Conservation (phyloP, 2,888 invertebrate genomes). For the Catocala nupta region DNA sequence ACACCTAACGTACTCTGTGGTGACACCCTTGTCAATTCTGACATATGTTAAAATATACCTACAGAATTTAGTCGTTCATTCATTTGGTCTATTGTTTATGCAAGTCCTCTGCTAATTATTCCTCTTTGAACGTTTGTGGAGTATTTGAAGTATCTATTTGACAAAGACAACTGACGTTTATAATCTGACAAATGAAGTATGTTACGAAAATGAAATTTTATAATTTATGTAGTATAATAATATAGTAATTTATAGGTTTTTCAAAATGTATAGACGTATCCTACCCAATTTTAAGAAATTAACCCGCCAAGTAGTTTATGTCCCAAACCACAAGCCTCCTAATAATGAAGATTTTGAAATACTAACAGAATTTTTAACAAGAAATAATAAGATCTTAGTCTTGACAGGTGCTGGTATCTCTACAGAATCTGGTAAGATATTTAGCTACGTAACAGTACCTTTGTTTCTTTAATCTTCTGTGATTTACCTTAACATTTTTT, state of each 20-base stretch:
- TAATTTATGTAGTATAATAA: background rate
- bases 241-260: conserved; percentile 2
- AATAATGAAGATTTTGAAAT: conserved; percentile 86
- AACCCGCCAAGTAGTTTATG: conserved; percentile 74
- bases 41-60: no score
- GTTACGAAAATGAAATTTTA: background rate
- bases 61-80: no score
- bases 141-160: no score
- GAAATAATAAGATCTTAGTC: conserved; percentile 88
- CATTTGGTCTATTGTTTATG: no score
- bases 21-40: no score
- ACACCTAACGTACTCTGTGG: no score
- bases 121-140: no score
- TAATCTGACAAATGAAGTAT: no score
- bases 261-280: conserved; percentile 54
- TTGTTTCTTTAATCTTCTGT: background rate
- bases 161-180: no score
- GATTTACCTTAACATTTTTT: no score
- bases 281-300: conserved; percentile 37
- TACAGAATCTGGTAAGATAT: conserved; percentile 93
- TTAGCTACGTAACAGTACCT: background rate
- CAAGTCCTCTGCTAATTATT: no score
- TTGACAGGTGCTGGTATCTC: conserved; percentile 98
- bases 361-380: conserved; percentile 88
- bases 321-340: conserved; percentile 92